Evolutionary conservation across 2,113 vertebrate genomes (phyloP).

Genomic region (Coreoperca whiteheadi): DNA sequence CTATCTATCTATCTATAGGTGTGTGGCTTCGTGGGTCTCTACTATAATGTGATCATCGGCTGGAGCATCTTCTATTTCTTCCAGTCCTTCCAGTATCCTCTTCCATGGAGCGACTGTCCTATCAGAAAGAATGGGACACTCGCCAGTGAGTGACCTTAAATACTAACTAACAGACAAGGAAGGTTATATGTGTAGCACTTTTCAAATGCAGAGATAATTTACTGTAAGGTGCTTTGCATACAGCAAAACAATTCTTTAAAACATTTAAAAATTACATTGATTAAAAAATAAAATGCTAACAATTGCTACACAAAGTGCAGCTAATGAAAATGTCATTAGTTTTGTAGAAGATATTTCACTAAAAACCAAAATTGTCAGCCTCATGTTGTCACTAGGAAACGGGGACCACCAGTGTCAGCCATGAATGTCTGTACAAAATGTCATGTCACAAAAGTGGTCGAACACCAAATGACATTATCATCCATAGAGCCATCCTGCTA

Average conservation of each 20-base stretch:
- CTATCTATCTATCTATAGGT: slow-evolving; percentile 83
- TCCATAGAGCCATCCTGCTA: neutral
- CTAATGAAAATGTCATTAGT: neutral
- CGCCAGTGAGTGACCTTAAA: slow-evolving; percentile 85
- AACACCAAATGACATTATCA: neutral
- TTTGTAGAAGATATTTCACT: neutral
- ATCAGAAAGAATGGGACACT: slow-evolving; percentile 88
- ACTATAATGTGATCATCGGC: slow-evolving; percentile 98
- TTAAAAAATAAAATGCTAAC: neutral
- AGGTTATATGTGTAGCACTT: neutral
- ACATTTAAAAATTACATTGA: neutral
- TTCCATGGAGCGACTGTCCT: slow-evolving; percentile 97
- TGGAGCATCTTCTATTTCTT: slow-evolving; percentile 99
- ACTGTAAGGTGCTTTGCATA: neutral
- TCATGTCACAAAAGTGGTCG: neutral
- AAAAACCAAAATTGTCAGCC: neutral
- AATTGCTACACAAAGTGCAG: neutral
- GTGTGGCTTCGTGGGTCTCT: slow-evolving; percentile 96
- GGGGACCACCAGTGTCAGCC: neutral
- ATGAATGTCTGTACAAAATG: too few species aligned
- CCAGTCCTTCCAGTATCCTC: slow-evolving; percentile 97
- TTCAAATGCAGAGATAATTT: neutral
- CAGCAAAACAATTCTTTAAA: neutral
- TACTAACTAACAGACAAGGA: neutral
- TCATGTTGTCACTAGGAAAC: too few species aligned